Evolutionary conservation across 2,888 invertebrate species (phyloP), one percentile per base, ranked within the genome.

Genomic region (Spilarctia lutea): DNA sequence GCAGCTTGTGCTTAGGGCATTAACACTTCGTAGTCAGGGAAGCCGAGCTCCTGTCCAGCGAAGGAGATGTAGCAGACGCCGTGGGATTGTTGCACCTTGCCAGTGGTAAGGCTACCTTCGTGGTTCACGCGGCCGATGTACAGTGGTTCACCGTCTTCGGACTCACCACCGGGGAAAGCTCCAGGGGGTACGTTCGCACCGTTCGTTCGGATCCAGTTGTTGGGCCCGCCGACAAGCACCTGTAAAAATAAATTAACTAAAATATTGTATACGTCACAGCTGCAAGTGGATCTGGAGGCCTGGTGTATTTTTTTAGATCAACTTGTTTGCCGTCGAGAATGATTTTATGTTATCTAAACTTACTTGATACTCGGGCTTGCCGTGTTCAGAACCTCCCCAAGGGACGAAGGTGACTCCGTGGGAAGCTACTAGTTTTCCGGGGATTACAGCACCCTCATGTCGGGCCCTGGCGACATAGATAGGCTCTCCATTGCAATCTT

Each of bases 81-180:
- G 88, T 98, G 98, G 16, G 98, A 98, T 60, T 97, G 97, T 86
- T 98, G 98, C 3, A 98, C 97, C 94, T 98, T 98, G 87, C 98
- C 98, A 42, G 97, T 96, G 39, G 98, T 98, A 68, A 98, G 81
- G 76, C 97, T 97, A 75, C 97, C 98, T 83, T 98, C 98, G 87
- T 98, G 98, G 63, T 96, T 95, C 0, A 97, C 97, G 80, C 98
- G 97, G 27, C 98, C 98, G 60, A 98, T 94, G 92, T 96, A 98
- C 3, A 98, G 96, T 0, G 98, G 97, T 88, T 98, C 98, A 0
- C 98, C 98, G 48, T 97, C 97, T 88, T 97, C 98, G 18, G 96
- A 95, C 87, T 98, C 96, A 16, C 97, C 97, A n/a, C 94, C 97
- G 42, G 97, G 97, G 83, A 98, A 96, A 0, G 98, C 98, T 74